Evolutionary conservation across 2,113 vertebrate genomes (phyloP).

Genomic region (Mesoclemmys tuberculata): DNA sequence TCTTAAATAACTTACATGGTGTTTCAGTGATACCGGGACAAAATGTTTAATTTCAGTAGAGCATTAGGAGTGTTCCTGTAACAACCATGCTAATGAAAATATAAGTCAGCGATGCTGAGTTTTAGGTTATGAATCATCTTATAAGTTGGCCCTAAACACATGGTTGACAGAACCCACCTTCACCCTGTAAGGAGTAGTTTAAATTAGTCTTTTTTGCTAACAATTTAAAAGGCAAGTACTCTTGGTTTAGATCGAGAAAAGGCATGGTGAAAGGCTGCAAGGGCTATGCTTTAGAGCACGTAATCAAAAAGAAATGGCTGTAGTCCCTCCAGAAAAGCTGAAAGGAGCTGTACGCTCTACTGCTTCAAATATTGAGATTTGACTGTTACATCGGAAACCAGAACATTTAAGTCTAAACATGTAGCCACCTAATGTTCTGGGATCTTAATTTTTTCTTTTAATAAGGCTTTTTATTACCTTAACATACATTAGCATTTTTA

Average conservation of each 20-base stretch:
- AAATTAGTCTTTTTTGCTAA: conserved; percentile 37
- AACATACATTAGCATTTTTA: background rate
- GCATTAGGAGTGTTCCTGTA: background rate
- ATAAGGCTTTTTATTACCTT: conserved; percentile 11
- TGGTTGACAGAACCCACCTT: conserved; percentile 35
- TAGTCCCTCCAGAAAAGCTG: conserved; percentile 42
- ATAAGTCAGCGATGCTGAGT: background rate
- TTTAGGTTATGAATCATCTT: background rate
- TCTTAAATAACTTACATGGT: background rate
- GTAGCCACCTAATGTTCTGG: conserved; percentile 37
- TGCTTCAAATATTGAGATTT: conserved; percentile 52
- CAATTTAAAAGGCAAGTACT: conserved; percentile 32
- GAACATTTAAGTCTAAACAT: conserved; percentile 32
- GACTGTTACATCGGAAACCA: conserved; percentile 28
- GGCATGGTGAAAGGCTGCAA: conserved; percentile 45
- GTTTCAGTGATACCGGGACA: background rate
- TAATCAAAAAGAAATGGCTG: conserved; percentile 28
- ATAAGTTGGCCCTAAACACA: conserved; percentile 5
- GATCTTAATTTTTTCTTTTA: conserved; percentile 44
- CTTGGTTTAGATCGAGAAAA: conserved; percentile 38
- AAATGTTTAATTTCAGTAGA: background rate
- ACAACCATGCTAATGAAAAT: background rate
- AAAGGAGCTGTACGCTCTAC: background rate
- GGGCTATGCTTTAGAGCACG: background rate
- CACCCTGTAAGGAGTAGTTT: conserved; percentile 13